Evolutionary conservation across 2,888 invertebrate species (phyloP).

Genomic region (Drosophila rubida): DNA sequence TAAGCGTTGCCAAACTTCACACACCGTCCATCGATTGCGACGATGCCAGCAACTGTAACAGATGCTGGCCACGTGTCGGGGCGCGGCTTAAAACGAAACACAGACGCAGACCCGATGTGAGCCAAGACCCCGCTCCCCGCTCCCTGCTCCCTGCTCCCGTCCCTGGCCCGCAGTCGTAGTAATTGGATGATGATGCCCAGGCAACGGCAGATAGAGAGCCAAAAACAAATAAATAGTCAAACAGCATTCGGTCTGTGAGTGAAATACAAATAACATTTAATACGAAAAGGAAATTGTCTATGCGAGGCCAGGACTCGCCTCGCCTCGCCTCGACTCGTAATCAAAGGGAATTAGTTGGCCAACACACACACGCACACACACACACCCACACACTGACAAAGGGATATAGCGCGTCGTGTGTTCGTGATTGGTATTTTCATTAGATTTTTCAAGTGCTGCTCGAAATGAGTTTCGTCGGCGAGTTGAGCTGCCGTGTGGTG

Average conservation of each 20-base stretch:
- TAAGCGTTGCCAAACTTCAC: conserved; percentile 72
- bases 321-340: conserved; percentile 46
- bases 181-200: conserved; percentile 74
- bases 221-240: conserved; percentile 80
- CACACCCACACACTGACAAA: background rate
- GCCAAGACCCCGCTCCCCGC: no score
- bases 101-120: conserved; percentile 3
- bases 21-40: conserved; percentile 49
- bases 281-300: conserved; percentile 80
- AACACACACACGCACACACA: conserved; percentile 17
- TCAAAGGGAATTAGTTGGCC: conserved; percentile 72
- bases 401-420: background rate
- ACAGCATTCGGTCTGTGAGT: conserved; percentile 70
- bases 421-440: conserved; percentile 53
- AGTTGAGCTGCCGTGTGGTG: conserved; percentile 22
- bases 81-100: conserved; percentile 38
- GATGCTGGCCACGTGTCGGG: conserved; percentile 78
- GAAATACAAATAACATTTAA: conserved; percentile 80
- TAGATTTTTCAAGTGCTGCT: conserved; percentile 43
- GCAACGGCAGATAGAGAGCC: conserved; percentile 37
- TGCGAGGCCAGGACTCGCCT: conserved; percentile 35
- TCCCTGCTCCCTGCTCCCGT: no score
- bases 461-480: conserved; percentile 35
- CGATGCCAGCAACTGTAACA: conserved; percentile 66
- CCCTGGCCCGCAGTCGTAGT: conserved; percentile 39